A percentile compares a stretch with the other conserved stretches of the same genome.
phyloP scores from a whole-genome alignment of 2,888 invertebrate species.

The Timema cristinae region DNA sequence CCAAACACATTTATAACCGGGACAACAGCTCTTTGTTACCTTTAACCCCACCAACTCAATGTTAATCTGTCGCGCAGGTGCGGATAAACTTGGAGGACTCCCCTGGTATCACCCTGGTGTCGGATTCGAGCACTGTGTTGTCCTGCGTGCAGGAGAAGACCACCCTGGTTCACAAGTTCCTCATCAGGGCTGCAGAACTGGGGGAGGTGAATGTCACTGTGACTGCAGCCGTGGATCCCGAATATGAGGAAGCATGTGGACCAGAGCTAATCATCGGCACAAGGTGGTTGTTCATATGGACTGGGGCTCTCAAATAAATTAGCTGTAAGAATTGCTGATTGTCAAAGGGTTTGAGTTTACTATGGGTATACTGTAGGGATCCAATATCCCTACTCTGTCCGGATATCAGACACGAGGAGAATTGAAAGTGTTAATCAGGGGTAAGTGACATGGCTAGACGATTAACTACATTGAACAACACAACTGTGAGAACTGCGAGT shows the following conservation, averaged over 20 bases:
- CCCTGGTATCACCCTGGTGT: slow-evolving; percentile 27
- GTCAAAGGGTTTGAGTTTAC: too few relatives aligned
- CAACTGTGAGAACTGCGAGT: too few relatives aligned
- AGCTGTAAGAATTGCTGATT: background rate
- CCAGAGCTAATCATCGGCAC: slow-evolving; percentile 48
- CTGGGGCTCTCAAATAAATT: background rate
- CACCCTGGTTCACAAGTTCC: slow-evolving; percentile 41
- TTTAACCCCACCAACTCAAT: too few relatives aligned
- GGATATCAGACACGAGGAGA: background rate
- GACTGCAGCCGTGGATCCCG: slow-evolving; percentile 47
- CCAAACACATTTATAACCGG: too few relatives aligned
- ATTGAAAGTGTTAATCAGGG: background rate
- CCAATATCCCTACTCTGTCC: too few relatives aligned
- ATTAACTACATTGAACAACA: too few relatives aligned
- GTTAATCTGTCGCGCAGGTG: slow-evolving; percentile 19
- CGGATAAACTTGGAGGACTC: slow-evolving; percentile 24
- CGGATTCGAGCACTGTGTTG: slow-evolving; percentile 32
- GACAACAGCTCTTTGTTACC: too few relatives aligned
- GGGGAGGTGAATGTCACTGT: slow-evolving; percentile 54
- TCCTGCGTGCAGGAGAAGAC: slow-evolving; percentile 40
- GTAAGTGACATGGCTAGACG: too few relatives aligned
- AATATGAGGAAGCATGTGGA: slow-evolving; percentile 48
- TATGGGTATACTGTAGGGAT: too few relatives aligned
- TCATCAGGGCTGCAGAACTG: slow-evolving; percentile 40
- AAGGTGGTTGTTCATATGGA: slow-evolving; percentile 41